A percentile compares a stretch with the other conserved stretches of the same genome.
These are phyloP conservation scores for Camponotus pennsylvanicus DNA, from an alignment of 1,140 invertebrate genomes.

Conservation along the genomic window DNA sequence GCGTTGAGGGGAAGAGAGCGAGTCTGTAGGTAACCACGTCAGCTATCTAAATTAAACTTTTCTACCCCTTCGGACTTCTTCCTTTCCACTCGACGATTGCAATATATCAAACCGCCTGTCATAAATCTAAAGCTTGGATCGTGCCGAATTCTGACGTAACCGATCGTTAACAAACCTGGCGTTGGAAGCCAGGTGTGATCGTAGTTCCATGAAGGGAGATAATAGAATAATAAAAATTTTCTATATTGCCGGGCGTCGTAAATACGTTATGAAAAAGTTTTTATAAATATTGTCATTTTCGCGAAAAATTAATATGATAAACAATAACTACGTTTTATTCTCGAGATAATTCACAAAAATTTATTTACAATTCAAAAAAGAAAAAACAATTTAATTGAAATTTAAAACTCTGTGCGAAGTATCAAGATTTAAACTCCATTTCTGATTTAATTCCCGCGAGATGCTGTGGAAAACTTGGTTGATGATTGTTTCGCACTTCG, in stretches of 20 bases:
- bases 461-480: background rate
- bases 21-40: constrained; percentile 54
- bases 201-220: background rate
- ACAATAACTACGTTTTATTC: background rate
- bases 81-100: constrained; percentile 17
- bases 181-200: constrained; percentile 63
- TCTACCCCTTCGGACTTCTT: constrained; percentile 48
- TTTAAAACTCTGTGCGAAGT: background rate
- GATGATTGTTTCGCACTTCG: constrained; percentile 31
- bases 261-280: background rate
- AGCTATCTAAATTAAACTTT: constrained; percentile 80
- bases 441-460: constrained; percentile 23
- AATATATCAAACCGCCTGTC: constrained; percentile 76
- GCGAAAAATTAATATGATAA: background rate
- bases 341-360: background rate
- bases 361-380: background rate
- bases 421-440: constrained; percentile 20
- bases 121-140: constrained; percentile 64
- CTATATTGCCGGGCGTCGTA: background rate
- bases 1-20: constrained; percentile 20
- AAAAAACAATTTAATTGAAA: background rate
- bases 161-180: constrained; percentile 65
- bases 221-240: background rate
- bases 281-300: background rate
- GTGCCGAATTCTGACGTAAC: constrained; percentile 64